Evolutionary conservation across 2,888 invertebrate genomes (phyloP).

Genomic region (Eutolmus rufibarbis): DNA sequence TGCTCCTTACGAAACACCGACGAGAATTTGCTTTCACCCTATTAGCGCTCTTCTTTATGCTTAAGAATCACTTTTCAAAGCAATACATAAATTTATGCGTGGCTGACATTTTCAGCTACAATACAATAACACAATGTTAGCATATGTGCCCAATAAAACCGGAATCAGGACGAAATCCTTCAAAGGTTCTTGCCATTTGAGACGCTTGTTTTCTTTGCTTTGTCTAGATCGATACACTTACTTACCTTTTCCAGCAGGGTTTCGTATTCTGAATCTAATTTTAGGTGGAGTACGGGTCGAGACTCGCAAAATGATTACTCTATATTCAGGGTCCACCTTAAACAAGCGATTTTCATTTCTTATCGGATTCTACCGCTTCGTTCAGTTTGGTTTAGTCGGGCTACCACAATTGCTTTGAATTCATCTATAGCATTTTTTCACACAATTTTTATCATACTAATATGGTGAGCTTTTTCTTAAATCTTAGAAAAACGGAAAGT

Average conservation of each 20-base stretch:
- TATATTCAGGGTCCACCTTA: background rate
- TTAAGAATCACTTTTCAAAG: background rate
- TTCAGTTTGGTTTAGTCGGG: background rate
- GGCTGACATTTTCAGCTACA: background rate
- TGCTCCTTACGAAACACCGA: background rate
- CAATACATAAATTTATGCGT: background rate
- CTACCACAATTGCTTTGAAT: background rate
- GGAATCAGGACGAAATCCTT: background rate
- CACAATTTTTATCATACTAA: background rate
- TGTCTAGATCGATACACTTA: background rate
- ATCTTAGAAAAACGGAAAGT: background rate
- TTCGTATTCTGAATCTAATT: background rate
- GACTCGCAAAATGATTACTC: background rate
- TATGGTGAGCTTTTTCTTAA: background rate
- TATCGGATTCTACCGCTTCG: background rate
- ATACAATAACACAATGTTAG: background rate
- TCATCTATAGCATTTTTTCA: background rate
- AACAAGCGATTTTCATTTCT: background rate
- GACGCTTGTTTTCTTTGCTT: background rate
- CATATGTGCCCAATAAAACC: background rate
- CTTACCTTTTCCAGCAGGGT: background rate
- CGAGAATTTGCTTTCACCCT: background rate
- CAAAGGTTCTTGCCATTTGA: background rate
- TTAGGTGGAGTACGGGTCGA: background rate
- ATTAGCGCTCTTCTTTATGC: background rate